Percentiles rank a stretch among this genome's conserved stretches.
phyloP scores from a whole-genome alignment of 2,888 invertebrate species.

The Ormia ochracea region DNA sequence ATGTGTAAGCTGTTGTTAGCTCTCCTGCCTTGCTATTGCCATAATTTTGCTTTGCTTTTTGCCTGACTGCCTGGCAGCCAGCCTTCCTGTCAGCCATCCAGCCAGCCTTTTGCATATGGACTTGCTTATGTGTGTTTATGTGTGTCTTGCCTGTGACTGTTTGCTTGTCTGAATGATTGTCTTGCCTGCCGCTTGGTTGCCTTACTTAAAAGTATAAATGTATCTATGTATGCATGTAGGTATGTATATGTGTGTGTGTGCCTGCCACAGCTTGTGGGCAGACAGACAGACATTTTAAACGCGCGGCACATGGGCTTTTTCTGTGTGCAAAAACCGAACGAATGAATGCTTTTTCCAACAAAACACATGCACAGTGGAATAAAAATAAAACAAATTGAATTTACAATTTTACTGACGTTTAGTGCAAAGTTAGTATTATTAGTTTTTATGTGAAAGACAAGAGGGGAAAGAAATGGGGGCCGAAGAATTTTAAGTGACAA shows the following conservation, averaged over 20 bases:
- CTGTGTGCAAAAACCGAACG: conserved; percentile 50
- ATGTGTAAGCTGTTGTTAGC: conserved; percentile 29
- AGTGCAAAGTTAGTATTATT: too few species aligned
- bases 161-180: conserved; percentile 36
- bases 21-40: conserved; percentile 29
- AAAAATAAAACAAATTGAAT: not conserved
- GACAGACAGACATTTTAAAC: conserved; percentile 58
- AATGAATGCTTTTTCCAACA: conserved; percentile 50
- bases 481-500: too few species aligned
- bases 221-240: conserved; percentile 7
- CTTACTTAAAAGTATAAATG: conserved; percentile 19
- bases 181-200: conserved; percentile 46
- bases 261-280: conserved; percentile 61
- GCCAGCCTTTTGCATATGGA: conserved; percentile 2
- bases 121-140: conserved; percentile 14
- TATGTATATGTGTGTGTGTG: conserved; percentile 31
- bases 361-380: conserved; percentile 22
- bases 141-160: conserved; percentile 23
- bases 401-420: not conserved
- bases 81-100: conserved; percentile 20
- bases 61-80: conserved; percentile 18
- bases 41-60: conserved; percentile 32
- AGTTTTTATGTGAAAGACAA: too few species aligned
- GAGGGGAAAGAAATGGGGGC: too few species aligned
- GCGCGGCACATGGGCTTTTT: conserved; percentile 62